Evolutionary conservation across 1,140 invertebrate genomes (phyloP), one percentile per base, ranked within the genome.

Genomic region (Phthorimaea operculella): DNA sequence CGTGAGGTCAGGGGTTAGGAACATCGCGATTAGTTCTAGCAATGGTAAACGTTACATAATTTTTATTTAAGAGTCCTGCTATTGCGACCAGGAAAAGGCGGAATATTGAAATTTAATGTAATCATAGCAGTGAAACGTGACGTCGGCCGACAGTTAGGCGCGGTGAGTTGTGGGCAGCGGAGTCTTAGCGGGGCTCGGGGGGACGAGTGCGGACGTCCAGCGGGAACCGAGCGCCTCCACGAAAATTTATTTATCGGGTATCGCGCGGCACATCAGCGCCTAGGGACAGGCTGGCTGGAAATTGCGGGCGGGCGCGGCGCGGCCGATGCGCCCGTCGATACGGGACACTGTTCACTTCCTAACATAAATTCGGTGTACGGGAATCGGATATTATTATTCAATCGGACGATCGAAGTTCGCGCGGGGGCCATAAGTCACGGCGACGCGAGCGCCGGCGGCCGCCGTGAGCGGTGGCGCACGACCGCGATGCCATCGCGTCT

Each of bases 341-440:
- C 72, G 76, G 72, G 73, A 78, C 74, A 80, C 61, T 78, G 76
- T 66, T 73, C 72, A 80, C 78, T 79, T 81, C 78, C 80, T 76
- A 76, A 80, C 76, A 83, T 83, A 83, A 83, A 83, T 83, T 83
- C 72, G 80, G 80, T 83, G 70, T 66, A 72, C 70, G 72, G 73
- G 76, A 79, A 81, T 79, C 76, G 80, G 76, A 79, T 83, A 81
- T 83, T 83, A 80, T 80, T 79, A 83, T 83, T 83, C 78, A 83
- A 83, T 83, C 78, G 76, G 63, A 70, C 68, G 78, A 83, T 83
- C 80, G 72, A 72, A 76, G 77, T 83, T 79, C 71, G 75, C 75
- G 69, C 61, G 73, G 74, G 69, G 76, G 74, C 77, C 75, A 83
- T 83, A 81, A 83, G 78, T 83, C 78, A 81, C 70, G 72, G 78